Conservation (phyloP, 2,797 vertebrate genomes). For the Champsocephalus esox region DNA sequence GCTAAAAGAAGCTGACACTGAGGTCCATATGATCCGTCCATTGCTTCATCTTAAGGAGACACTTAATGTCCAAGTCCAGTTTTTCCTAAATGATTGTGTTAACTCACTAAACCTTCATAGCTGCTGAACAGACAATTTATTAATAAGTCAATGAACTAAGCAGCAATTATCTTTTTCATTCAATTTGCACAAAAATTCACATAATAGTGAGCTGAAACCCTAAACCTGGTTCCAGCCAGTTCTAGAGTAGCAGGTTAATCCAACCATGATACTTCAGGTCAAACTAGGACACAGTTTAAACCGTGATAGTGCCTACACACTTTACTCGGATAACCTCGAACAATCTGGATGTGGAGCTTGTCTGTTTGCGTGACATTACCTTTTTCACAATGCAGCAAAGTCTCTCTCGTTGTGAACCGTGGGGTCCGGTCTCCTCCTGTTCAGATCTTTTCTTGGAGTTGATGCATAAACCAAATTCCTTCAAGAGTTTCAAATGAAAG, state of each 20-base stretch:
- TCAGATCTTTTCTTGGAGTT: slow-evolving; percentile 29
- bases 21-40: too few relatives aligned
- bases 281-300: neutral
- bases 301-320: too few relatives aligned
- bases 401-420: neutral
- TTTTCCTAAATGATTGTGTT: neutral
- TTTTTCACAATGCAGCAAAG: slow-evolving; percentile 52
- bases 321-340: neutral
- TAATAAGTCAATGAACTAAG: too few relatives aligned
- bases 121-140: too few relatives aligned
- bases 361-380: slow-evolving; percentile 42
- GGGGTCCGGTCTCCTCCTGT: neutral
- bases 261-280: neutral
- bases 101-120: neutral
- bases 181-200: too few relatives aligned
- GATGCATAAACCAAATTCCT: slow-evolving; percentile 68
- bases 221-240: too few relatives aligned
- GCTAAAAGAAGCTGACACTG: neutral
- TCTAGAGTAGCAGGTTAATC: neutral
- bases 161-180: too few relatives aligned
- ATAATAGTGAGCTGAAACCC: too few relatives aligned
- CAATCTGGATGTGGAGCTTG: neutral
- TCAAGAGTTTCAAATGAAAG: slow-evolving; percentile 26
- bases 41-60: neutral
- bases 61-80: neutral